Evolutionary conservation across 2,888 invertebrate species (phyloP).

Genomic region (Pseudoips prasinana): DNA sequence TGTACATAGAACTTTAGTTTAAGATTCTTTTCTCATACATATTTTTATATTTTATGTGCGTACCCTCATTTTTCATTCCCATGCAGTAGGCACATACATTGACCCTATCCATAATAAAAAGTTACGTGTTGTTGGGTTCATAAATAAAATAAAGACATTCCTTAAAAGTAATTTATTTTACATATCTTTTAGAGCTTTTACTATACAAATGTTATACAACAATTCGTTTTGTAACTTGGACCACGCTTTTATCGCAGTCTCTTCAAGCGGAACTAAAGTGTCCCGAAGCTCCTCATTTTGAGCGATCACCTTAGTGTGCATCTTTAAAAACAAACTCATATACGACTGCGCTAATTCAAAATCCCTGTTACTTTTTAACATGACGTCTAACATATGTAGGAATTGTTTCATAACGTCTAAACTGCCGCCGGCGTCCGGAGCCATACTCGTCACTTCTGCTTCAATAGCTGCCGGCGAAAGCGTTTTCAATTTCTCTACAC

Average conservation of each 20-base stretch:
- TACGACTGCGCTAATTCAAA: constrained; percentile 97
- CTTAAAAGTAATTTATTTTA: constrained; percentile 38
- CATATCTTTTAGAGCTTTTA: constrained; percentile 87
- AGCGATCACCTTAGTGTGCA: constrained; percentile 85
- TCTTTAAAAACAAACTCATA: constrained; percentile 92
- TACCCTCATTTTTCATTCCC: constrained; percentile 15
- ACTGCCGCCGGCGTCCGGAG: constrained; percentile 88
- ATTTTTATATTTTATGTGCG: constrained; percentile 11
- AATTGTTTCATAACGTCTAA: constrained; percentile 88
- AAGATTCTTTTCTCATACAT: constrained; percentile 20
- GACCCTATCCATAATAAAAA: background rate
- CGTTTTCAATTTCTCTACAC: constrained; percentile 84
- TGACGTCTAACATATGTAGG: constrained; percentile 86
- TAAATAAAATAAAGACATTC: background rate
- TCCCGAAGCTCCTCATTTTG: constrained; percentile 78
- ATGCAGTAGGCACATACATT: constrained; percentile 3
- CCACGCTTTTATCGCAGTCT: constrained; percentile 84
- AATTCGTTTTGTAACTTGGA: constrained; percentile 85
- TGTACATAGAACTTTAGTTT: constrained; percentile 29
- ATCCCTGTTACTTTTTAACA: constrained; percentile 88
- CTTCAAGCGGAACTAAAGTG: constrained; percentile 80
- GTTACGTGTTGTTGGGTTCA: background rate
- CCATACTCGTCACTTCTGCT: constrained; percentile 91
- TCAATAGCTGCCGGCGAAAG: constrained; percentile 93
- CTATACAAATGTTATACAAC: constrained; percentile 88